A percentile compares a stretch with the other conserved stretches of the same genome.
Conservation (phyloP, 2,113 vertebrate species). For the Corvus hawaiiensis region DNA sequence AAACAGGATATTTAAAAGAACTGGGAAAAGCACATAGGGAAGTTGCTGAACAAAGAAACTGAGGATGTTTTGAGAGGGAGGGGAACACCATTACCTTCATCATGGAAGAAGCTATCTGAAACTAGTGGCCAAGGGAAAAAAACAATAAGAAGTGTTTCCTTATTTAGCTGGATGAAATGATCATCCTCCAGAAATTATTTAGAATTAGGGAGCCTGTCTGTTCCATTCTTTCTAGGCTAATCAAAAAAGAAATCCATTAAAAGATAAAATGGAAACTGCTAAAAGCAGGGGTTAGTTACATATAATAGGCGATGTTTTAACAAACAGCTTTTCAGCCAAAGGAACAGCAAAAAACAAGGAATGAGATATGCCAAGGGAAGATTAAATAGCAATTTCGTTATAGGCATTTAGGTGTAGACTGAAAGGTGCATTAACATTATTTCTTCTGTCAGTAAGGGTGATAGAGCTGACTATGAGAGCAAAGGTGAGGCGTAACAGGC, state of each 20-base stretch:
- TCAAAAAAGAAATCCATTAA: background rate
- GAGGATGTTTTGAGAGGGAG: background rate
- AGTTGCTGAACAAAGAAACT: background rate
- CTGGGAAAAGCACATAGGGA: background rate
- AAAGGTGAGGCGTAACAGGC: background rate
- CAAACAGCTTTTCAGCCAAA: background rate
- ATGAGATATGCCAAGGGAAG: background rate
- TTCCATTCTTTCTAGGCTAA: background rate
- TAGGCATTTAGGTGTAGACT: background rate
- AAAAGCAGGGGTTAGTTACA: background rate
- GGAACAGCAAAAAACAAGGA: background rate
- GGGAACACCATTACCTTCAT: background rate
- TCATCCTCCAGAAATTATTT: background rate
- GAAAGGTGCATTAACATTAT: background rate
- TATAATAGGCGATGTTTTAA: background rate
- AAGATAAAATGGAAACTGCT: background rate
- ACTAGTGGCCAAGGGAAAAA: background rate
- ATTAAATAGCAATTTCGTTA: background rate
- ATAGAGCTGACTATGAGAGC: background rate
- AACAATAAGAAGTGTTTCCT: accelerated
- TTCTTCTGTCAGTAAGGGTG: background rate
- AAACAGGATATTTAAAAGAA: background rate
- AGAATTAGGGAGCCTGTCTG: background rate
- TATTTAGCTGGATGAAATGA: background rate
- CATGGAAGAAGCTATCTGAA: background rate